Conservation (phyloP, 2,113 vertebrate species). For the Pitta sordida region DNA sequence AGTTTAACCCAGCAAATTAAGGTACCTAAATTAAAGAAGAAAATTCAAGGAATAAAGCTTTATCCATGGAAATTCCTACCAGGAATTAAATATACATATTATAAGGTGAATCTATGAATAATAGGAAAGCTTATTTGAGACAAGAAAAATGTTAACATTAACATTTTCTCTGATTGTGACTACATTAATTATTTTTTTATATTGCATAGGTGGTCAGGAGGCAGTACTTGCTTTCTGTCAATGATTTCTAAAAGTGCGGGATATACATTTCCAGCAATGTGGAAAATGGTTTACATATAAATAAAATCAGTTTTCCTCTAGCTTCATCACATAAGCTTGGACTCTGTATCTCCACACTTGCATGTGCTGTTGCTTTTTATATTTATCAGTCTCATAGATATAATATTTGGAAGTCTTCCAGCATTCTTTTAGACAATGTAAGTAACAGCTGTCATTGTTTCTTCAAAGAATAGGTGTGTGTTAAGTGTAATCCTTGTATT, state of each 20-base stretch:
- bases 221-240: not conserved
- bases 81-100: not conserved
- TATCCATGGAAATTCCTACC: not conserved
- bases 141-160: not conserved
- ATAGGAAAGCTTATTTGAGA: not conserved
- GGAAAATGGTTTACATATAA: not conserved
- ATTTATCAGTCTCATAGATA: not conserved
- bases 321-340: not conserved
- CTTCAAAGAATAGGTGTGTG: not conserved
- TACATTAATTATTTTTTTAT: not conserved
- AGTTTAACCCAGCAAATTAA: not conserved
- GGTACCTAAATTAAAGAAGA: not conserved
- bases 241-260: not conserved
- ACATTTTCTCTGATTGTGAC: not conserved
- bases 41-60: not conserved
- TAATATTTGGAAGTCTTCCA: not conserved
- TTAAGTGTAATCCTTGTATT: not conserved
- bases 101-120: not conserved
- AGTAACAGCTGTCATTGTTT: not conserved
- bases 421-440: not conserved
- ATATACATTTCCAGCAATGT: not conserved
- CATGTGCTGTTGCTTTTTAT: not conserved
- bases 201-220: not conserved
- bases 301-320: not conserved
- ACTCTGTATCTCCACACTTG: not conserved